Evolutionary conservation across 2,113 vertebrate genomes (phyloP).

Genomic region (human): GRCh38 chrX:108182001-108182500

Average conservation of each 20-base stretch:
- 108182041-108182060: neutral
- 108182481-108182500: neutral
- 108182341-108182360: neutral
- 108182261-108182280: neutral
- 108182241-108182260: neutral
- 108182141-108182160: neutral
- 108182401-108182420: neutral
- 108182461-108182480: neutral
- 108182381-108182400: neutral
- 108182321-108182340: constrained; percentile 6
- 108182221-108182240: neutral
- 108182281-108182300: neutral
- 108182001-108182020: neutral
- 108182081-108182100: neutral
- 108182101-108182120: neutral
- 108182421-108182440: neutral
- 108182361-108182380: neutral
- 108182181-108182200: neutral
- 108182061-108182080: neutral
- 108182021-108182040: neutral
- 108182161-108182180: constrained; percentile 1
- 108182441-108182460: neutral
- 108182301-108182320: neutral
- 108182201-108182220: neutral
- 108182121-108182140: neutral